Base-by-base conservation (phyloP, 2,113 vertebrate species). In the Coracopsis vasa region DNA sequence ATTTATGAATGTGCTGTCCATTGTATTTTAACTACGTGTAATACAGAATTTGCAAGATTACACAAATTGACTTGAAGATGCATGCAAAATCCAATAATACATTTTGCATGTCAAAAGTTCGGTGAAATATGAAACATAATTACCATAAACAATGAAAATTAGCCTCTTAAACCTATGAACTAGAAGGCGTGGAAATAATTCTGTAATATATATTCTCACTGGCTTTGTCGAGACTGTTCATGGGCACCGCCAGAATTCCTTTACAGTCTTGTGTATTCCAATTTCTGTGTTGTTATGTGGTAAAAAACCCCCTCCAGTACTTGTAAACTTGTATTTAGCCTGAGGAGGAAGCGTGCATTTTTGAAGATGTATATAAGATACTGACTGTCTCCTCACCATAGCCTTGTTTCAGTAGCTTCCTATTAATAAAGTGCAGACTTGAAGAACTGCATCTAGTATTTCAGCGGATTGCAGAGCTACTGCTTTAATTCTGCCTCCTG, bases 21-120 rank as follows among this genome's bases (percentile, higher is more conserved):
- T 80, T 94, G 64, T 92, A 62, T 94, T 95, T 95, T 94, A 96
- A 94, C 39, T 95, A 56, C 80, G 54, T 72, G 42, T 61, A 84
- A 53, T 73, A 60, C 33, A 79, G 45, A 92, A 79, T 84, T 84
- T 91, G 47, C 33, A 77, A 45, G 58, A 70, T 88, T 82, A 92
- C 18, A 80, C 80, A 86, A 42, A 90, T 77, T 94, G 82, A 69
- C 73, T 87, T 28, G 84, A 85, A 88, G 94, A 90, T 91, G 58
- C n/a, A 74, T 1, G 2, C n/a, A 69, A 83, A 92, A 95, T 75
- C 64, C 75, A 83, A 48, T 94, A 95, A 67, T 70, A 21, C 50
- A 35, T 89, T 94, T 93, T 93, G 84, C 37, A 16, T 95, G 88
- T 95, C 73, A 44, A 93, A 93, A 93, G 87, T 86, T 93, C 47